These are phyloP conservation scores for Pantelozetes paolii DNA, from an alignment of 2,888 invertebrate species.

Conservation along the genomic window DNA sequence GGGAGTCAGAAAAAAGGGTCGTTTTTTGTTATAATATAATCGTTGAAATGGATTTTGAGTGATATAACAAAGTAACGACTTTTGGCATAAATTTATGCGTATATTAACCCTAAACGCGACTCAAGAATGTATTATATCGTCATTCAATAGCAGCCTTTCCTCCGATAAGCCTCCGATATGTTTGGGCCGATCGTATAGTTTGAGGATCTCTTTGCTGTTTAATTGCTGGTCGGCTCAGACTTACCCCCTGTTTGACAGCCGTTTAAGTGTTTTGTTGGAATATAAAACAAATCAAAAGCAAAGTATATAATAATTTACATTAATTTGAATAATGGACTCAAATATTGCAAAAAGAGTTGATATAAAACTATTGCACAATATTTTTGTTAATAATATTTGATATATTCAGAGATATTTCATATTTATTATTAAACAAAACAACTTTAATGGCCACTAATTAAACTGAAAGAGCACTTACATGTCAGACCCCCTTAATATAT, in stretches of 20 bases:
- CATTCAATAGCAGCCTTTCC: background rate
- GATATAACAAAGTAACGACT: conserved; percentile 30
- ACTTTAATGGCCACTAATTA: background rate
- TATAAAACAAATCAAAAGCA: background rate
- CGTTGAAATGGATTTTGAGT: conserved; percentile 12
- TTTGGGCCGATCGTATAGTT: conserved; percentile 17
- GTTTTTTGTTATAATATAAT: background rate
- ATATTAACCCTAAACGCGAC: conserved; percentile 33
- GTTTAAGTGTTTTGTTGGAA: background rate
- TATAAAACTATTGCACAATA: background rate
- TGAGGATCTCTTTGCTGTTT: conserved; percentile 22
- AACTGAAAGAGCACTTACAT: background rate
- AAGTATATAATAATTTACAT: background rate
- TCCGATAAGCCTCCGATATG: conserved; percentile 17
- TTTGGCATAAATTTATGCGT: conserved; percentile 34
- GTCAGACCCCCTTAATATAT: background rate
- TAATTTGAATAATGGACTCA: background rate
- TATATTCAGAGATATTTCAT: background rate
- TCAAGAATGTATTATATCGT: conserved; percentile 24
- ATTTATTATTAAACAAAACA: background rate
- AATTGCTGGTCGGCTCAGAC: background rate
- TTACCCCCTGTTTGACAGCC: background rate
- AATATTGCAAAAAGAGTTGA: no score
- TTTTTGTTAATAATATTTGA: background rate
- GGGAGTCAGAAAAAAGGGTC: background rate